phyloP scores from a whole-genome alignment of 2,113 vertebrate genomes.

The Myotis brandtii region DNA sequence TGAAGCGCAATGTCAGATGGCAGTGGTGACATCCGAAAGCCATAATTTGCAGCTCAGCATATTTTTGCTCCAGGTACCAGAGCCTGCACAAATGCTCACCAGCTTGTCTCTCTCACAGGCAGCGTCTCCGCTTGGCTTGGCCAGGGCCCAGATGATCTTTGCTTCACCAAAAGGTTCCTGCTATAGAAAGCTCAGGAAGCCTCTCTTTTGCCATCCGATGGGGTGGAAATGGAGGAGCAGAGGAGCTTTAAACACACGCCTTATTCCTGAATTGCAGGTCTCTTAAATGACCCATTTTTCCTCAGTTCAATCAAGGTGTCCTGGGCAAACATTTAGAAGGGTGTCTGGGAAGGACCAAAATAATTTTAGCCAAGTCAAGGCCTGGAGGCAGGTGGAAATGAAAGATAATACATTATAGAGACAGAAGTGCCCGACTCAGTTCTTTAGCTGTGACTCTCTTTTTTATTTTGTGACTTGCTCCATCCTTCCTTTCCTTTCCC shows the following conservation, averaged over 20 bases:
- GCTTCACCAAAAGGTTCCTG: conserved; percentile 64
- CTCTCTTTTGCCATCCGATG: background rate
- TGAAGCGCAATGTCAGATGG: conserved; percentile 58
- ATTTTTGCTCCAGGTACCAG: conserved; percentile 71
- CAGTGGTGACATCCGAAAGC: conserved; percentile 68
- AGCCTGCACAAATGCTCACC: conserved; percentile 59
- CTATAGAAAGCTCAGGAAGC: background rate
- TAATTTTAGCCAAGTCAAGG: conserved; percentile 64
- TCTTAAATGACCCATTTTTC: conserved; percentile 53
- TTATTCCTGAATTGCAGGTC: background rate
- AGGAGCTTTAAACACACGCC: conserved; percentile 59
- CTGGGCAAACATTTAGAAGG: background rate
- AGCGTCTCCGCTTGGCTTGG: conserved; percentile 56
- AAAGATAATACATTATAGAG: conserved; percentile 44
- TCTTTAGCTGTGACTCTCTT: conserved; percentile 63
- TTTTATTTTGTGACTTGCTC: conserved; percentile 55
- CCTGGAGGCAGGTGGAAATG: conserved; percentile 63
- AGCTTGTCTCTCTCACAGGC: conserved; percentile 15
- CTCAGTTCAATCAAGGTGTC: conserved; percentile 55
- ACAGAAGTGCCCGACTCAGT: conserved; percentile 13
- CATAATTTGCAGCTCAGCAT: conserved; percentile 63
- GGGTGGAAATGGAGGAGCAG: background rate
- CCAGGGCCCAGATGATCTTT: conserved; percentile 43
- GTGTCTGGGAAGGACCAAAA: conserved; percentile 63
- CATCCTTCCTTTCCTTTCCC: conserved; percentile 57